These are phyloP conservation scores for Philotrypesis tridentata DNA, from an alignment of 1,140 invertebrate genomes.

Conservation along the genomic window DNA sequence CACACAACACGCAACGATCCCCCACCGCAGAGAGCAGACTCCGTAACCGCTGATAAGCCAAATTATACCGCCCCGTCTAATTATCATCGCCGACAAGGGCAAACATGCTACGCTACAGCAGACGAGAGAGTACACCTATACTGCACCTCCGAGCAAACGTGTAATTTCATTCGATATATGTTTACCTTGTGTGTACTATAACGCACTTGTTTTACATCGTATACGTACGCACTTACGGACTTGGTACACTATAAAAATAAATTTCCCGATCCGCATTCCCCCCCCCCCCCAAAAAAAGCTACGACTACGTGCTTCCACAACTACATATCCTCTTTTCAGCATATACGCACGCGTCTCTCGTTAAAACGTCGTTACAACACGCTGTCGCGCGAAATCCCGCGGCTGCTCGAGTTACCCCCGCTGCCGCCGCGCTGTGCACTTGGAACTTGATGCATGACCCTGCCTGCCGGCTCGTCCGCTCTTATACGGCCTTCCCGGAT, in stretches of 20 bases:
- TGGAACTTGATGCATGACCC: slow-evolving; percentile 36
- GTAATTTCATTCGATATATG: too few species aligned
- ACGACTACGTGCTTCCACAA: too few species aligned
- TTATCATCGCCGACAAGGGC: not conserved
- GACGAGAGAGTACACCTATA: too few species aligned
- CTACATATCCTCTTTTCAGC: too few species aligned
- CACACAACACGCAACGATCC: not conserved
- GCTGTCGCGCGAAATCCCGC: not conserved
- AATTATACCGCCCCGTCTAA: not conserved
- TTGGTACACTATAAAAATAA: too few species aligned
- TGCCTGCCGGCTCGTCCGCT: not conserved
- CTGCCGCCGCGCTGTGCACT: not conserved
- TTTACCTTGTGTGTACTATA: too few species aligned
- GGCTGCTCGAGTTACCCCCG: slow-evolving; percentile 14
- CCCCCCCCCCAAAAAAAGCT: too few species aligned
- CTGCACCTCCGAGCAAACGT: too few species aligned
- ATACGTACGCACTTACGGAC: too few species aligned
- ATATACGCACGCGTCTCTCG: not conserved
- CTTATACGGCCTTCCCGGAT: slow-evolving; percentile 21
- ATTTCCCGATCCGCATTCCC: too few species aligned
- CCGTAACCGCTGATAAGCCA: not conserved
- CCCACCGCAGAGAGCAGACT: not conserved
- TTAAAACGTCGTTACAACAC: slow-evolving; percentile 9
- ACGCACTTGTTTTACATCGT: too few species aligned
- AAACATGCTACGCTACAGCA: too few species aligned